Evolutionary conservation across 1,140 invertebrate genomes (phyloP), one percentile per base, ranked within the genome.

Genomic region (Cheumatopsyche charites): DNA sequence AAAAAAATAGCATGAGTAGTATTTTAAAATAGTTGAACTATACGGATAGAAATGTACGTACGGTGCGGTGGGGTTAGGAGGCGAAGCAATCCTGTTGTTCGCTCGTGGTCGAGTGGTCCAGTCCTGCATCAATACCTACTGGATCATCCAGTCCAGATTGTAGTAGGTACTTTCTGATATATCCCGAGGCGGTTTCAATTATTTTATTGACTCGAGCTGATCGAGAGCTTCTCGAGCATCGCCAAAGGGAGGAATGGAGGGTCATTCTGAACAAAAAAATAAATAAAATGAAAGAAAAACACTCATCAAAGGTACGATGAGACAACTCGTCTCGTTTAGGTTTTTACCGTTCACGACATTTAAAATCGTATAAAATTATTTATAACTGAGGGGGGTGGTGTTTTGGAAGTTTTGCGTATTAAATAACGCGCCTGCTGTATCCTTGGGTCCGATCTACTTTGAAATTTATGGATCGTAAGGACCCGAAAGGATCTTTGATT

Each of bases 141-240:
- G n/a, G 25, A 65, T 21, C 62, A 43, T 65, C 29, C 62, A 65
- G 42, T 43, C 21, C 29, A 42, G 62, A 66, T 66, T 66, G 63
- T 66, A n/a, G n/a, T n/a, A n/a, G 42, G 29, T 15, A 15, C 21
- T 58, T 66, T 15, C 43, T 21, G 63, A 47, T 47, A 23, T 66
- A 47, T n/a, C 63, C 42, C 17, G 63, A 47, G 63, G 63, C 43
- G 15, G 21, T 66, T 66, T 66, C 63, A 66, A 66, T 66, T 66
- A 66, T 66, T 66, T 66, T 66, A 66, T 66, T 47, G 63, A 66
- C 43, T 66, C 23, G 41, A 66, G 13, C n/a, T 47, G 63, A 66
- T 66, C 41, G 63, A 43, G 62, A 41, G 41, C 42, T 66, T 45
- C 42, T 15, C 23, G 42, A 66, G 29, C 29, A 36, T 36, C 29